Evolutionary conservation across 2,888 invertebrate genomes (phyloP).

Genomic region (Dryomyza anilis): DNA sequence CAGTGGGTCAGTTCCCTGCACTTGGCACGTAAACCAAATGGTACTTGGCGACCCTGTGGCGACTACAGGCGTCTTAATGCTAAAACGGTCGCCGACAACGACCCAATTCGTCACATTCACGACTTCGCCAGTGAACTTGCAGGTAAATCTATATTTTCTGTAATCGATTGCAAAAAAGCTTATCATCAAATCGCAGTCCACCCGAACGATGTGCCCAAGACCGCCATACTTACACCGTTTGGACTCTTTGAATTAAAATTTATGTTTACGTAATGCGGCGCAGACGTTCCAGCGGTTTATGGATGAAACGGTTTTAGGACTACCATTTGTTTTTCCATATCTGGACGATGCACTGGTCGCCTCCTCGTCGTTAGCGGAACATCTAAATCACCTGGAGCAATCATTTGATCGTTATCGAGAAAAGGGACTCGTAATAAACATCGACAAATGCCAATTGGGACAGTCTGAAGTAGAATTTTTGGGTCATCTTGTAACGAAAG

Average conservation of each 20-base stretch:
- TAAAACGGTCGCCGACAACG: too few relatives aligned
- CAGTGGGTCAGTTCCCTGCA: too few relatives aligned
- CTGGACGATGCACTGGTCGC: slow-evolving; percentile 17
- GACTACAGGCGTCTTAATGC: too few relatives aligned
- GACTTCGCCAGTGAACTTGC: not conserved
- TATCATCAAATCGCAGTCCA: slow-evolving; percentile 18
- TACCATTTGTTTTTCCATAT: slow-evolving; percentile 26
- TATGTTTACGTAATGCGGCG: slow-evolving; percentile 25
- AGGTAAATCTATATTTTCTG: not conserved
- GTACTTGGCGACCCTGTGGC: too few relatives aligned
- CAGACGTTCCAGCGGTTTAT: slow-evolving; percentile 24
- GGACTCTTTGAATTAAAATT: slow-evolving; percentile 25
- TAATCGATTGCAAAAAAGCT: not conserved
- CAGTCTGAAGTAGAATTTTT: slow-evolving; percentile 19
- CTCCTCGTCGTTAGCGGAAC: slow-evolving; percentile 12
- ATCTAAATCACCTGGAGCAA: slow-evolving; percentile 7
- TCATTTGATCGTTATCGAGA: slow-evolving; percentile 11
- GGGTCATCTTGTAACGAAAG: slow-evolving; percentile 29
- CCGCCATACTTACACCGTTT: slow-evolving; percentile 27
- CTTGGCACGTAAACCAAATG: too few relatives aligned
- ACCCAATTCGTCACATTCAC: not conserved
- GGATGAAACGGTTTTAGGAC: slow-evolving; percentile 7
- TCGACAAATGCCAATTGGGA: slow-evolving; percentile 20
- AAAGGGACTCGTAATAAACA: slow-evolving; percentile 20
- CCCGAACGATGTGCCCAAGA: slow-evolving; percentile 15